Evolutionary conservation across 2,113 vertebrate species (phyloP).

Genomic region (Sapajus apella): DNA sequence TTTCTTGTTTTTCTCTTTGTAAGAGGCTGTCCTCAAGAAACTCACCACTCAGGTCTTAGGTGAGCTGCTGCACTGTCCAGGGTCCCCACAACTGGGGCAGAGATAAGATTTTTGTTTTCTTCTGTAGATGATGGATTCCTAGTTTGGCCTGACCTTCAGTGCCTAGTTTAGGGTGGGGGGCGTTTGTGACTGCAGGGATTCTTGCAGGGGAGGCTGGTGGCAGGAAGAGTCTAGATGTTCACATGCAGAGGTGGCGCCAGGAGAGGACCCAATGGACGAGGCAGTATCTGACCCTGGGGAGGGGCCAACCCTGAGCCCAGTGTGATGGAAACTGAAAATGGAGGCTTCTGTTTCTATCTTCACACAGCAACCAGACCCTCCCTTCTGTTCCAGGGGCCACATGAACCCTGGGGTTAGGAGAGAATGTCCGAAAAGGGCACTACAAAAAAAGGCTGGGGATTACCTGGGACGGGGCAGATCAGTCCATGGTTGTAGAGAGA

Average conservation of each 20-base stretch:
- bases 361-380: not conserved
- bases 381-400: no score
- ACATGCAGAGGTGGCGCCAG: no score
- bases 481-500: no score
- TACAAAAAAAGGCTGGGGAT: not conserved
- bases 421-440: not conserved
- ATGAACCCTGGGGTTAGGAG: not conserved
- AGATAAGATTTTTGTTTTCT: not conserved
- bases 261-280: not conserved
- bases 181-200: not conserved
- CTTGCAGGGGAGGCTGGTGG: not conserved
- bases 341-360: accelerated
- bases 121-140: not conserved
- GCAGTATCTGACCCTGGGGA: not conserved
- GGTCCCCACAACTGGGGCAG: not conserved
- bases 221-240: not conserved
- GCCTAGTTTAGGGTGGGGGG: not conserved
- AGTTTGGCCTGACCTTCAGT: not conserved
- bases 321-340: not conserved
- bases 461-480: not conserved
- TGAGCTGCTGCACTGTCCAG: not conserved
- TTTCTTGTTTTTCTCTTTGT: not conserved
- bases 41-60: not conserved
- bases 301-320: no score
- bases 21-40: not conserved